Conservation (phyloP, 2,797 vertebrate genomes). For the Ptychadena robeensis region DNA sequence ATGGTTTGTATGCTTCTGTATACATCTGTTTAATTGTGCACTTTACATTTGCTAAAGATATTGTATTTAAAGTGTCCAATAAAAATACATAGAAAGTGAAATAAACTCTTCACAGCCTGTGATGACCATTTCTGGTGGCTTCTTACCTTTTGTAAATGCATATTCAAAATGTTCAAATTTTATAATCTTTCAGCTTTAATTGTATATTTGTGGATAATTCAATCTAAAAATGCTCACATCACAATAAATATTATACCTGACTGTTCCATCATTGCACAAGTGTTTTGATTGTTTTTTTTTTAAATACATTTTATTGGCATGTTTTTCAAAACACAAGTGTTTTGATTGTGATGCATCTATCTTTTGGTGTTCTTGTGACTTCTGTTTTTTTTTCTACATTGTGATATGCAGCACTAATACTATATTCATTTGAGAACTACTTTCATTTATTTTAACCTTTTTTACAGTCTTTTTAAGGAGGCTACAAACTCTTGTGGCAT, state of each 20-base stretch:
- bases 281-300: neutral
- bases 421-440: neutral
- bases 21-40: neutral
- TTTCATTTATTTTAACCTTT: neutral
- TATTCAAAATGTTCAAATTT: neutral
- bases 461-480: constrained; percentile 80
- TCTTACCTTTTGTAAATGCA: neutral
- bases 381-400: neutral
- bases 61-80: neutral
- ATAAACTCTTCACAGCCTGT: neutral
- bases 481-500: constrained; percentile 77
- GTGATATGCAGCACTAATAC: neutral
- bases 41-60: neutral
- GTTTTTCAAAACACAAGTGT: neutral
- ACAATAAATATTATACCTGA: neutral
- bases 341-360: neutral
- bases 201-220: neutral
- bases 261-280: too few relatives aligned
- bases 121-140: neutral
- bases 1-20: neutral
- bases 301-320: too few relatives aligned
- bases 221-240: neutral
- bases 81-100: neutral
- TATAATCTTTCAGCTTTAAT: neutral
- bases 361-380: neutral